Conservation (phyloP, 2,797 vertebrate genomes). For the Odontamblyopus lacepedii region DNA sequence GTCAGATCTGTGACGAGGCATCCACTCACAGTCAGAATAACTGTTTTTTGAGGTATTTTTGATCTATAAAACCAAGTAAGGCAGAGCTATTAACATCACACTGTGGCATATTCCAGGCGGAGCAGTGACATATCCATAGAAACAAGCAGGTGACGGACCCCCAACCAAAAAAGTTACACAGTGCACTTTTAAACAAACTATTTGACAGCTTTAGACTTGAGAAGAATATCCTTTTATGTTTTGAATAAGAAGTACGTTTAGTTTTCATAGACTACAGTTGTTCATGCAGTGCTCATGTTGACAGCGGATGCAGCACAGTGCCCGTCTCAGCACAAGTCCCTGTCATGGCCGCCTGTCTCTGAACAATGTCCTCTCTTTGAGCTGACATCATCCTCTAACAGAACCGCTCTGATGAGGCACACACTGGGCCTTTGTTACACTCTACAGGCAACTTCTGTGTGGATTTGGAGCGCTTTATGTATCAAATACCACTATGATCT, state of each 20-base stretch:
- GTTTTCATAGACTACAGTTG: background rate
- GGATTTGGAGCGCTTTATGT: background rate
- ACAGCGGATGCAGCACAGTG: slow-evolving; percentile 12
- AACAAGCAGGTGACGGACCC: too few species aligned
- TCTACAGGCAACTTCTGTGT: slow-evolving; percentile 8
- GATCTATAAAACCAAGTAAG: too few species aligned
- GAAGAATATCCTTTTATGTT: background rate
- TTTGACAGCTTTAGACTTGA: background rate
- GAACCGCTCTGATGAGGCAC: slow-evolving; percentile 26
- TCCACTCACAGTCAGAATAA: too few species aligned
- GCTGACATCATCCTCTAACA: slow-evolving; percentile 68
- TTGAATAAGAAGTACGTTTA: background rate
- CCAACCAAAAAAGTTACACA: too few species aligned
- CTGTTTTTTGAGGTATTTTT: too few species aligned
- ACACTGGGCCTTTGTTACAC: slow-evolving; percentile 60
- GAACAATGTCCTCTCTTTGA: slow-evolving; percentile 51
- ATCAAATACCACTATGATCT: slow-evolving; percentile 16
- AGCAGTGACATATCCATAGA: too few species aligned
- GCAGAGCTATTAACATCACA: too few species aligned
- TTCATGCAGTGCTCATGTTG: slow-evolving; percentile 11
- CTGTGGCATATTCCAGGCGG: too few species aligned
- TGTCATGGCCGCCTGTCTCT: slow-evolving; percentile 37
- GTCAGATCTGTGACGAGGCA: too few species aligned
- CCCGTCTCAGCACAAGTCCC: slow-evolving; percentile 40
- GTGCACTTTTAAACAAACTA: background rate